phyloP scores from a whole-genome alignment of 2,113 vertebrate species.

The Cettia cetti region DNA sequence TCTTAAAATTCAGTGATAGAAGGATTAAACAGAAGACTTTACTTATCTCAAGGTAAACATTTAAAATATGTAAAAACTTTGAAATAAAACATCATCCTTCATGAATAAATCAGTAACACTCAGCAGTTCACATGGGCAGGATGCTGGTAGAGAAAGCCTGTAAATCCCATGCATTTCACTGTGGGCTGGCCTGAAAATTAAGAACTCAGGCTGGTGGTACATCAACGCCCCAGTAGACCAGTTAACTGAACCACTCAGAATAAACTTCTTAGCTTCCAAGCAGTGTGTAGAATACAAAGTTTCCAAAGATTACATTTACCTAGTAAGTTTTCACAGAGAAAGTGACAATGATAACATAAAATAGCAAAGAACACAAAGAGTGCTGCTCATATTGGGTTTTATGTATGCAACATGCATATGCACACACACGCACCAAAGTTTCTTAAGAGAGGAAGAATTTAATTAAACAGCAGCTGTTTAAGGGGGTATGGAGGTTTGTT shows the following conservation, averaged over 20 bases:
- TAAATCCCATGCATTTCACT: not conserved
- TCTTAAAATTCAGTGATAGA: not conserved
- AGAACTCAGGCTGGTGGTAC: not conserved
- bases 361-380: not conserved
- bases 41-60: not conserved
- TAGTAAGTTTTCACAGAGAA: not conserved
- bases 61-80: not conserved
- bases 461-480: not conserved
- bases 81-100: not conserved
- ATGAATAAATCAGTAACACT: not conserved
- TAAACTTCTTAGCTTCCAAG: not conserved
- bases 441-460: not conserved
- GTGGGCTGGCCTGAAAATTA: not conserved
- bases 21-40: not conserved
- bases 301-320: not conserved
- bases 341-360: not conserved
- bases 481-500: not conserved
- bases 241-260: not conserved
- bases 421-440: not conserved
- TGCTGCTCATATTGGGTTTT: not conserved
- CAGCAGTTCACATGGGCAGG: not conserved
- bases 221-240: not conserved
- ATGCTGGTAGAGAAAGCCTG: not conserved
- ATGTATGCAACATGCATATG: not conserved
- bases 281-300: not conserved